Percentiles rank a stretch among this genome's conserved stretches.
These are phyloP conservation scores for Corydoras sp. DNA, from an alignment of 2,113 vertebrate species.

Conservation along the genomic window DNA sequence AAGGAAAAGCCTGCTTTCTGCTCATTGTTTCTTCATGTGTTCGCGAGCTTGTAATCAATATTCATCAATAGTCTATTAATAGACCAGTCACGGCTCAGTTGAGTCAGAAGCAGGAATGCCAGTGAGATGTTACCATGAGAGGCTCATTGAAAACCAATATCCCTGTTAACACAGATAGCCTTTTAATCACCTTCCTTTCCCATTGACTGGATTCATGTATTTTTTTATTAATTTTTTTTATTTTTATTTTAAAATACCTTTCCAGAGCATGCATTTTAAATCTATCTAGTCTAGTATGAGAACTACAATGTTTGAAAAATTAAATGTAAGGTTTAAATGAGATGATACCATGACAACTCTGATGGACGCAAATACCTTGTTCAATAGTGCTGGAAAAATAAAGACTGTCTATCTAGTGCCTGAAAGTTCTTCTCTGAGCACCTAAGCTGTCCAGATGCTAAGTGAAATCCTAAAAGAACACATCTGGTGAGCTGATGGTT, in stretches of 20 bases:
- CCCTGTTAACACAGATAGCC: conserved; percentile 69
- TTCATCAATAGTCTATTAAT: conserved; percentile 77
- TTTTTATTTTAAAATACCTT: conserved; percentile 41
- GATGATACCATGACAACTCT: conserved; percentile 3
- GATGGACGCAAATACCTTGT: conserved; percentile 22
- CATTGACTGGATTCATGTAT: conserved; percentile 60
- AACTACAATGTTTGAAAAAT: background rate
- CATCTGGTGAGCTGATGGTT: conserved; percentile 39
- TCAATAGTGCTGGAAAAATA: background rate
- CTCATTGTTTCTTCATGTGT: conserved; percentile 71
- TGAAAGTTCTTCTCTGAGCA: conserved; percentile 10
- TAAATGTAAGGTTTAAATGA: conserved; percentile 17
- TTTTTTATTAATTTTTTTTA: conserved; percentile 32
- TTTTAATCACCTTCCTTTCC: conserved; percentile 73
- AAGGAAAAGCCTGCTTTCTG: conserved; percentile 60
- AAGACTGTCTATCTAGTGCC: conserved; percentile 11
- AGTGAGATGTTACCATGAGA: conserved; percentile 60
- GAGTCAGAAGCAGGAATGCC: conserved; percentile 61
- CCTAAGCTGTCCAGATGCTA: conserved; percentile 33
- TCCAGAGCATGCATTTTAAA: conserved; percentile 50
- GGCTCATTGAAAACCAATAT: conserved; percentile 67
- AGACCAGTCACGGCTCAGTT: conserved; percentile 61
- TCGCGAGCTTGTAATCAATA: conserved; percentile 68
- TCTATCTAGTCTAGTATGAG: conserved; percentile 42
- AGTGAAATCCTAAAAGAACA: conserved; percentile 33